Percentiles rank a stretch among this genome's conserved stretches.
Evolutionary conservation across 2,797 vertebrate genomes (phyloP).

Genomic region (Gallirallus australis): DNA sequence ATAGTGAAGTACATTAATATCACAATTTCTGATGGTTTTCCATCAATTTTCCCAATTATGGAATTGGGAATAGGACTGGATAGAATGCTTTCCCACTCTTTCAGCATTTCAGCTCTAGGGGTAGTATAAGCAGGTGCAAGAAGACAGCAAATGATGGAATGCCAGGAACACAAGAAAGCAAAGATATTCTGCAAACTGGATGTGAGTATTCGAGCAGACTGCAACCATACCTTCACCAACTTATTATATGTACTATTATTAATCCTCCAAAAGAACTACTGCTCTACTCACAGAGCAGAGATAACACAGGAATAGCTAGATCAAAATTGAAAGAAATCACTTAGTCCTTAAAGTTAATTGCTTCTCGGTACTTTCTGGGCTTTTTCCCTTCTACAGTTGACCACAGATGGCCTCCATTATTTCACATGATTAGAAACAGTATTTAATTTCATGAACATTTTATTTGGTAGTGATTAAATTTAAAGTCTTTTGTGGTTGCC

Average conservation of each 20-base stretch:
- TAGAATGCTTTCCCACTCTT: not conserved
- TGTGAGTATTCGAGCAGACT: not conserved
- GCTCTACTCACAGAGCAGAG: conserved; percentile 24
- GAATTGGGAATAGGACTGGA: not conserved
- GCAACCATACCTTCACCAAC: not conserved
- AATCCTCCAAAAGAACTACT: not conserved
- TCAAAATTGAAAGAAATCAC: conserved; percentile 62
- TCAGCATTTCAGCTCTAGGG: not conserved
- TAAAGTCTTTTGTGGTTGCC: conserved; percentile 3
- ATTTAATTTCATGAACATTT: conserved; percentile 62
- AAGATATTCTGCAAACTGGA: not conserved
- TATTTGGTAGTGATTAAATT: conserved; percentile 5
- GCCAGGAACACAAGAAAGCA: not conserved
- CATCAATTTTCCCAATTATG: not conserved
- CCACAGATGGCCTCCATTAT: not conserved
- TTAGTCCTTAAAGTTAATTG: conserved; percentile 66
- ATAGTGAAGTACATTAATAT: not conserved
- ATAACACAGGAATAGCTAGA: conserved; percentile 31
- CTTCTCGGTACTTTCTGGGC: conserved; percentile 21
- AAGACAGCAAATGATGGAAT: not conserved
- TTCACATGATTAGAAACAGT: conserved; percentile 38
- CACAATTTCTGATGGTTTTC: not conserved
- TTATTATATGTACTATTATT: not conserved
- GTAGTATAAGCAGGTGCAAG: not conserved
- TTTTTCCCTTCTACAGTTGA: not conserved